phyloP scores from a whole-genome alignment of 53 echinoderm and acorn worm species.

The Arbacia lixula region DNA sequence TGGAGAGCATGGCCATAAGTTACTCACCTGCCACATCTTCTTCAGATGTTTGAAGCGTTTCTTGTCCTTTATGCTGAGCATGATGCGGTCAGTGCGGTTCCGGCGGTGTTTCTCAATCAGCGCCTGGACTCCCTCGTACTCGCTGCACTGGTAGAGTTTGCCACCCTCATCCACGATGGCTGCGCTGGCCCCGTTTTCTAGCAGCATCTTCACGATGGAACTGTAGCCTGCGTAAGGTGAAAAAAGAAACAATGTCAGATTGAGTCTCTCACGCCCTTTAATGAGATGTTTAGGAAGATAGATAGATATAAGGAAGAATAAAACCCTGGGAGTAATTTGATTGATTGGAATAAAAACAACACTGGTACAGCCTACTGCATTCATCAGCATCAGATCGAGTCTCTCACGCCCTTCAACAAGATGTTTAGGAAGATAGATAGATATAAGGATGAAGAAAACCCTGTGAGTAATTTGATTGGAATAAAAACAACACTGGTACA shows the following conservation, averaged over 20 bases:
- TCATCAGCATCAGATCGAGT: too few relatives aligned
- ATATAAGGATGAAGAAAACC: too few relatives aligned
- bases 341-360: too few relatives aligned
- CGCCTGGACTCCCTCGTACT: slow-evolving; percentile 92
- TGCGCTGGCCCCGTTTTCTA: slow-evolving; percentile 84
- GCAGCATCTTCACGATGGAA: slow-evolving; percentile 74
- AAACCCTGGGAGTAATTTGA: too few relatives aligned
- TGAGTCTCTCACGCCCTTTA: too few relatives aligned
- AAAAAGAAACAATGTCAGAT: too few relatives aligned
- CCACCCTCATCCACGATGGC: slow-evolving; percentile 77
- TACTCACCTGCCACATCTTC: slow-evolving; percentile 92
- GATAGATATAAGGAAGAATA: too few relatives aligned
- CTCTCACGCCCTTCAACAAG: too few relatives aligned
- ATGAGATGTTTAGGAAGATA: too few relatives aligned
- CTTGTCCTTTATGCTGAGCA: slow-evolving; percentile 78
- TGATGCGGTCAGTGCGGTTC: slow-evolving; percentile 73
- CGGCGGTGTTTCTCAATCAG: slow-evolving; percentile 85
- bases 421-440: too few relatives aligned
- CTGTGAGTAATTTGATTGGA: too few relatives aligned
- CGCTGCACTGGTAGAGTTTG: slow-evolving; percentile 73
- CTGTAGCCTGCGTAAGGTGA: slow-evolving; percentile 69
- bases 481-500: slow-evolving; percentile 91
- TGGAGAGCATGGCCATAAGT: background rate
- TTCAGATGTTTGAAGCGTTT: slow-evolving; percentile 73
- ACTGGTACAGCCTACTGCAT: too few relatives aligned